Conservation (phyloP, 2,888 invertebrate species). For the Nephrotoma flavescens region DNA sequence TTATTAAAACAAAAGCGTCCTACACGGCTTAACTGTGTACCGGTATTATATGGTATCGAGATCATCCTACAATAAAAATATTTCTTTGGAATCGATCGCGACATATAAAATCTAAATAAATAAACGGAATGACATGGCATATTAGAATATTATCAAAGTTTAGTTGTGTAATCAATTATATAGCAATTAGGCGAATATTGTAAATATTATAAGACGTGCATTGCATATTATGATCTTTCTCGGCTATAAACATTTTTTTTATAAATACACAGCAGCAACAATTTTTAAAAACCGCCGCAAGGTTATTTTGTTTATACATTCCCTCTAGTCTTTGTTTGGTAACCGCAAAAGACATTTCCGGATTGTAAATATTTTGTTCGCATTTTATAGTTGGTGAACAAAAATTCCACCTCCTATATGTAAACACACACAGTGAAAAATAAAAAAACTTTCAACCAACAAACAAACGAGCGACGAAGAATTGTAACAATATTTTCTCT, state of each 20-base stretch:
- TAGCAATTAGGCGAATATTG: not conserved
- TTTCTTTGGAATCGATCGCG: not conserved
- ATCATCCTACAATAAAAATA: not conserved
- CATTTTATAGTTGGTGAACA: not conserved
- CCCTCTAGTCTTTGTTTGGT: not conserved
- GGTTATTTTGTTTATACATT: not conserved
- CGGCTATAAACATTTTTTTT: not conserved
- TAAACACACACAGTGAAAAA: not conserved
- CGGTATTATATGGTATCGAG: not conserved
- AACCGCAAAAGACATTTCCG: not conserved
- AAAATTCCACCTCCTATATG: not conserved
- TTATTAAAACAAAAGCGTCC: not conserved
- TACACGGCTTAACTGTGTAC: not conserved
- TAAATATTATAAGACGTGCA: not conserved
- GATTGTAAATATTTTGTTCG: not conserved
- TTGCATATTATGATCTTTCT: not conserved
- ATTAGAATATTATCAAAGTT: not conserved
- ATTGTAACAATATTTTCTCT: not conserved
- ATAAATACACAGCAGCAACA: not conserved
- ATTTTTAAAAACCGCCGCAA: not conserved
- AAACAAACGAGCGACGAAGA: not conserved
- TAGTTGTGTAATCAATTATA: not conserved
- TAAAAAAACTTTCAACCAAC: not conserved
- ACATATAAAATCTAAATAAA: not conserved
- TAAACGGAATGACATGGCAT: not conserved